Evolutionary conservation across 2,888 invertebrate species (phyloP).

Genomic region (Bombylius major): DNA sequence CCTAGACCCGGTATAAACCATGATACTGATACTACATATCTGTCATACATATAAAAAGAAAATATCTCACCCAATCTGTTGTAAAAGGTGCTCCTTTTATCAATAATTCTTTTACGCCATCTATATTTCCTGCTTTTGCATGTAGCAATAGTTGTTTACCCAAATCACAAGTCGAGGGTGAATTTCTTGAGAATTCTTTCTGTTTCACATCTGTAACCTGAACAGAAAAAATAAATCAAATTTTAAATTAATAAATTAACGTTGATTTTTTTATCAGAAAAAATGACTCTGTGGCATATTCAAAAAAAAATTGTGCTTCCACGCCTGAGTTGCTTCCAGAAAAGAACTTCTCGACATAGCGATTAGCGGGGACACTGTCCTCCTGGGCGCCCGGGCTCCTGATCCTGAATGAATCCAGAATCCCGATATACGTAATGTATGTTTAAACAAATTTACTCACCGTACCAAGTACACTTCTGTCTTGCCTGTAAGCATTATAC

Average conservation of each 20-base stretch:
- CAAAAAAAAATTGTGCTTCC: too few species aligned
- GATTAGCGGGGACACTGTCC: too few species aligned
- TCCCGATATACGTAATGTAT: too few species aligned
- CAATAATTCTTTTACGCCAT: constrained; percentile 63
- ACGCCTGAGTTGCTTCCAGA: too few species aligned
- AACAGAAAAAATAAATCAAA: background rate
- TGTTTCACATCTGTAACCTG: too few species aligned
- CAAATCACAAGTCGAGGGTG: constrained; percentile 42
- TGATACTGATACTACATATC: too few species aligned
- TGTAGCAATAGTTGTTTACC: constrained; percentile 73
- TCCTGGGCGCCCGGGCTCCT: too few species aligned
- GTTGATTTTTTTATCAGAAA: background rate
- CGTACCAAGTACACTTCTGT: background rate
- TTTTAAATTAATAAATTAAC: background rate
- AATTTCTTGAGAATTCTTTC: too few species aligned
- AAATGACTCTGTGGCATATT: background rate
- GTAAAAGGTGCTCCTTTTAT: constrained; percentile 82
- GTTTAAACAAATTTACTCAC: background rate
- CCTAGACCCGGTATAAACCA: too few species aligned
- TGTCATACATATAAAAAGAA: background rate
- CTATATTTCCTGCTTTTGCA: constrained; percentile 65
- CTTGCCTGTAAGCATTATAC: background rate
- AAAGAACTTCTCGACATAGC: too few species aligned
- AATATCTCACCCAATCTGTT: constrained; percentile 68
- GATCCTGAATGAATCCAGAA: too few species aligned